Evolutionary conservation across 2,113 vertebrate species (phyloP).

Genomic region (Baryphthengus martii): DNA sequence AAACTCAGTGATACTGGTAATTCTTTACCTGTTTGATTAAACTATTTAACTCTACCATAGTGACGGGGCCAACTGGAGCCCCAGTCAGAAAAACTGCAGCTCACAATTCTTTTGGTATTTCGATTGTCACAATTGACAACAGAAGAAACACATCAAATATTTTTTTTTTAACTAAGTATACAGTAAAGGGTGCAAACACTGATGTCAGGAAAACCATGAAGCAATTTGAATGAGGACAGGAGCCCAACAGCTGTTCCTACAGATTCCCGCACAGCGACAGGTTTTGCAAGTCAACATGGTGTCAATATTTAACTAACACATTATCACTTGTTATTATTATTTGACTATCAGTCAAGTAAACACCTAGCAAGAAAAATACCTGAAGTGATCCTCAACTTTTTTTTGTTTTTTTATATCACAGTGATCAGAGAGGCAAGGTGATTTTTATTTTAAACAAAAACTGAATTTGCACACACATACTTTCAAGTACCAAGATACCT

Average conservation of each 20-base stretch:
- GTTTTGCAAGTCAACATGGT: slow-evolving; percentile 1
- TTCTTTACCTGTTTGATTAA: not conserved
- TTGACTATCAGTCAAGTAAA: not conserved
- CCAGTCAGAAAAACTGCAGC: not conserved
- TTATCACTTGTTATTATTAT: slow-evolving; percentile 24
- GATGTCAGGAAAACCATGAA: not conserved
- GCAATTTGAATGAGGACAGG: not conserved
- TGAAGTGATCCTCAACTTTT: not conserved
- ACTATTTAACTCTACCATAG: not conserved
- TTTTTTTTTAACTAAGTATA: not conserved
- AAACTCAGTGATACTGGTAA: not conserved
- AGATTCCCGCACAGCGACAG: not conserved
- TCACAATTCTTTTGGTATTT: not conserved
- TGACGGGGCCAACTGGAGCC: not conserved
- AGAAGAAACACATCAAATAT: not conserved
- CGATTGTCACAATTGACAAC: not conserved
- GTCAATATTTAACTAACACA: slow-evolving; percentile 27
- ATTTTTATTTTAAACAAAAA: not conserved
- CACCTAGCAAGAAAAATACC: not conserved
- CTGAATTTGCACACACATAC: not conserved
- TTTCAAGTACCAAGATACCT: not conserved
- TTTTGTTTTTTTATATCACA: not conserved
- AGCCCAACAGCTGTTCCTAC: slow-evolving; percentile 5
- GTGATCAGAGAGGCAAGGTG: not conserved
- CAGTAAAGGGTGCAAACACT: not conserved